phyloP scores from a whole-genome alignment of 2,113 vertebrate genomes.

The Thymallus thymallus region DNA sequence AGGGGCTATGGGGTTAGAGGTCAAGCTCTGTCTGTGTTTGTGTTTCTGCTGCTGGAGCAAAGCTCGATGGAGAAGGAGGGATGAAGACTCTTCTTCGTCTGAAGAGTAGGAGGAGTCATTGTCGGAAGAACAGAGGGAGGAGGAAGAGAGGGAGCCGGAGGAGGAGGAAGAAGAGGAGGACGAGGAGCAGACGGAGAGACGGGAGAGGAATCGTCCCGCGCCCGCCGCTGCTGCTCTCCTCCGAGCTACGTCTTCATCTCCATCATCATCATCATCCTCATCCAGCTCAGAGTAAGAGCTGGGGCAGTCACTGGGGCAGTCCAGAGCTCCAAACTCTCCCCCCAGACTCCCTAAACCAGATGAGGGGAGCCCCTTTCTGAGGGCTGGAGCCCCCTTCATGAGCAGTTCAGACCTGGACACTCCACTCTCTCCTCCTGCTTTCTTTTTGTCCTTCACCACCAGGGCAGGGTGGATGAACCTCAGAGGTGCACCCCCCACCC shows the following conservation, averaged over 20 bases:
- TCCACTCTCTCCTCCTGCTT: slow-evolving; percentile 65
- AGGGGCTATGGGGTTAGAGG: slow-evolving; percentile 72
- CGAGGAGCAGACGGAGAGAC: slow-evolving; percentile 86
- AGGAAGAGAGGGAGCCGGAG: slow-evolving; percentile 91
- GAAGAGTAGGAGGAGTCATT: slow-evolving; percentile 95
- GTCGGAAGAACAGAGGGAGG: slow-evolving; percentile 91
- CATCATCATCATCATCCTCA: slow-evolving; percentile 83
- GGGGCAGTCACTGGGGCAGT: slow-evolving; percentile 90
- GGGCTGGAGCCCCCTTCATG: slow-evolving; percentile 73
- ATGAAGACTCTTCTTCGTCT: slow-evolving; percentile 90
- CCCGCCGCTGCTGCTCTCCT: slow-evolving; percentile 42
- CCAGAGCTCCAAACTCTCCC: slow-evolving; percentile 75
- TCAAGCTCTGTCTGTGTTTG: slow-evolving; percentile 56
- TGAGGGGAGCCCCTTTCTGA: slow-evolving; percentile 75
- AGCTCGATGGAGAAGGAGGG: slow-evolving; percentile 85
- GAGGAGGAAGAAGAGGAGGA: slow-evolving; percentile 93
- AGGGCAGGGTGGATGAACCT: slow-evolving; percentile 77
- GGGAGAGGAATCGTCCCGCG: slow-evolving; percentile 84
- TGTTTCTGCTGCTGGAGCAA: slow-evolving; percentile 83
- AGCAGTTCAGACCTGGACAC: slow-evolving; percentile 60
- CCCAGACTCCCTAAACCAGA: slow-evolving; percentile 55
- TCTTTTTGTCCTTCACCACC: slow-evolving; percentile 80
- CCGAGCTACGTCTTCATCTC: slow-evolving; percentile 50
- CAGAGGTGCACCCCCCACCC: slow-evolving; percentile 51
- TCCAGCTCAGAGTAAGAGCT: slow-evolving; percentile 94